These are phyloP conservation scores for Pipa parva DNA, from an alignment of 2,113 vertebrate genomes.

Conservation along the genomic window DNA sequence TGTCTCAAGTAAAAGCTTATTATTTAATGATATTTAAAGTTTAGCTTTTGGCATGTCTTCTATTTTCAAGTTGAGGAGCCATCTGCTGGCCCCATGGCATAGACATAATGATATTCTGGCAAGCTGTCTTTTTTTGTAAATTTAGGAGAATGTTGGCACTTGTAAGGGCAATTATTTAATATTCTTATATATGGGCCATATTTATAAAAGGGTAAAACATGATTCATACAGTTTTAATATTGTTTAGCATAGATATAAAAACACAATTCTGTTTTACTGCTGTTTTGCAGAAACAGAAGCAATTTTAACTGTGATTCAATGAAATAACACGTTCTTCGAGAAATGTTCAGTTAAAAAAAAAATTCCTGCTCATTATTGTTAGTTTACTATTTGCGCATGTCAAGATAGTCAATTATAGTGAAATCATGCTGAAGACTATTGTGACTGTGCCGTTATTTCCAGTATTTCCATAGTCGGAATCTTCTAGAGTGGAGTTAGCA, in stretches of 20 bases:
- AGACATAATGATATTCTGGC: slow-evolving; percentile 43
- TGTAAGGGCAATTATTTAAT: not conserved
- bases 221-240: not conserved
- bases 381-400: too few species aligned
- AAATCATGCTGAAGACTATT: too few species aligned
- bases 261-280: not conserved
- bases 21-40: slow-evolving; percentile 35
- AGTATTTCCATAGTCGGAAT: too few species aligned
- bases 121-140: slow-evolving; percentile 43
- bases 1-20: slow-evolving; percentile 45
- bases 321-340: too few species aligned
- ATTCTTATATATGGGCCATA: too few species aligned
- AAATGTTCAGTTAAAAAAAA: too few species aligned
- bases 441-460: too few species aligned
- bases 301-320: too few species aligned
- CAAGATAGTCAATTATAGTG: too few species aligned
- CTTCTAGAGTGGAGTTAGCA: too few species aligned
- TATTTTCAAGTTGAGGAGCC: slow-evolving; percentile 43
- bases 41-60: slow-evolving; percentile 43
- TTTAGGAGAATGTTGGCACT: not conserved
- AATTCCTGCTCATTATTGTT: too few species aligned
- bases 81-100: slow-evolving; percentile 54
- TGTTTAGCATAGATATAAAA: not conserved
- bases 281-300: not conserved
- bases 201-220: too few species aligned